phyloP scores from a whole-genome alignment of 2,113 vertebrate species.

The Turdus rufiventris region DNA sequence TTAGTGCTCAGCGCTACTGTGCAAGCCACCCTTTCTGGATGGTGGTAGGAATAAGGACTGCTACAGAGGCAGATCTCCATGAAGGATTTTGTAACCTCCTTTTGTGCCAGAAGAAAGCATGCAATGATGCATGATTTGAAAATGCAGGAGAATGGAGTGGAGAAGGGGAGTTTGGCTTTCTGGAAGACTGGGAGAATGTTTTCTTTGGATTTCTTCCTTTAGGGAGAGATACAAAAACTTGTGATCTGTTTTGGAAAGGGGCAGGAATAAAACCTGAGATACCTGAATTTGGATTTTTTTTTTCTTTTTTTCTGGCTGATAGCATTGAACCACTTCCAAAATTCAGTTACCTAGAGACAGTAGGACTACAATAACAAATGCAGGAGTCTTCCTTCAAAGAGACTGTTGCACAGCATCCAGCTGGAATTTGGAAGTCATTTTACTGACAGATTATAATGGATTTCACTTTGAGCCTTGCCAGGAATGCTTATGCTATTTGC shows the following conservation, averaged over 20 bases:
- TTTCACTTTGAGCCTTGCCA: slow-evolving; percentile 41
- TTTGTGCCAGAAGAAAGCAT: not conserved
- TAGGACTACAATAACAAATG: not conserved
- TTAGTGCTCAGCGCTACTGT: not conserved
- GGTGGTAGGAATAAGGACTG: not conserved
- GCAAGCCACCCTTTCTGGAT: not conserved
- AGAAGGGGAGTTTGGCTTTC: not conserved
- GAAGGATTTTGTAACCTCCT: not conserved
- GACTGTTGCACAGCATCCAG: slow-evolving; percentile 1
- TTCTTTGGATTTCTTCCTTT: not conserved
- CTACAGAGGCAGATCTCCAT: not conserved
- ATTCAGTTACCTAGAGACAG: not conserved
- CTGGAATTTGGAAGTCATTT: slow-evolving; percentile 46
- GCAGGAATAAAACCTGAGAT: not conserved
- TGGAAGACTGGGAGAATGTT: not conserved
- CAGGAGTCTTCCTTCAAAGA: slow-evolving; percentile 8
- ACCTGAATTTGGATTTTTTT: not conserved
- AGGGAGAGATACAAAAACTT: not conserved
- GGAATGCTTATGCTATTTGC: not conserved
- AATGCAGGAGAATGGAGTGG: not conserved
- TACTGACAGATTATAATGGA: slow-evolving; percentile 51
- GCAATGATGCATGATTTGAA: not conserved
- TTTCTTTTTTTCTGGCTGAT: not conserved
- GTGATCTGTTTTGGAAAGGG: not conserved
- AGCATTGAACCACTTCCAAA: slow-evolving; percentile 17